Conservation (phyloP, 2,888 invertebrate genomes). For the Drosophila differens region DNA sequence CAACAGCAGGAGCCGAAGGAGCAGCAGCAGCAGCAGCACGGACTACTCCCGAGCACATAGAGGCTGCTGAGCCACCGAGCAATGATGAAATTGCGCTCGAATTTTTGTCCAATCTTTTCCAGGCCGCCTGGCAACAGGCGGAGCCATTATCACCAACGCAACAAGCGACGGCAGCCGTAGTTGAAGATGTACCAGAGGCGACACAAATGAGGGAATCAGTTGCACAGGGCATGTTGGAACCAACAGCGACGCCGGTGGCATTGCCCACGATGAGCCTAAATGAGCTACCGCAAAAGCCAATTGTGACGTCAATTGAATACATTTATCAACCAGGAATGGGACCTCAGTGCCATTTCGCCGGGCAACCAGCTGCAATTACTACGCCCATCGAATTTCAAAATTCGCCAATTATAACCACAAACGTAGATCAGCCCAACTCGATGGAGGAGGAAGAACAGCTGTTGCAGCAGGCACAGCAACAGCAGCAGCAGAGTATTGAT, state of each 20-base stretch:
- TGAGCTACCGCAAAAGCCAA: conserved; percentile 26
- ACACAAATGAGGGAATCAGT: not conserved
- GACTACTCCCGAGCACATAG: not conserved
- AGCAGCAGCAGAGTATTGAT: not conserved
- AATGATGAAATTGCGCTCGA: conserved; percentile 23
- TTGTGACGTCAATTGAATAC: conserved; percentile 32
- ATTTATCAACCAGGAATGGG: not conserved
- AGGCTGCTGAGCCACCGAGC: conserved; percentile 1
- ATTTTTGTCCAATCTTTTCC: conserved; percentile 42
- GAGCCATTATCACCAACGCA: not conserved
- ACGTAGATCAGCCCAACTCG: not conserved
- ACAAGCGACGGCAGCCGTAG: not conserved
- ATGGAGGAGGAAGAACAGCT: not conserved
- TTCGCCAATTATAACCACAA: not conserved
- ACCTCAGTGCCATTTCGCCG: not conserved
- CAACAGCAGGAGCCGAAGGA: not conserved
- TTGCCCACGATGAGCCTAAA: not conserved
- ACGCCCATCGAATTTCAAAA: not conserved
- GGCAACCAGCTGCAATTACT: not conserved
- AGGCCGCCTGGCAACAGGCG: conserved; percentile 9
- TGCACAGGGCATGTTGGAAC: not conserved
- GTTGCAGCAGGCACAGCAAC: not conserved
- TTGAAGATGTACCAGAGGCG: not conserved
- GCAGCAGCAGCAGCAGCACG: not conserved
- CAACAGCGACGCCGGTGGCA: not conserved